Percentiles rank a stretch among this genome's conserved stretches.
phyloP scores from a whole-genome alignment of 1,140 invertebrate species.

The Drosophila punjabiensis region DNA sequence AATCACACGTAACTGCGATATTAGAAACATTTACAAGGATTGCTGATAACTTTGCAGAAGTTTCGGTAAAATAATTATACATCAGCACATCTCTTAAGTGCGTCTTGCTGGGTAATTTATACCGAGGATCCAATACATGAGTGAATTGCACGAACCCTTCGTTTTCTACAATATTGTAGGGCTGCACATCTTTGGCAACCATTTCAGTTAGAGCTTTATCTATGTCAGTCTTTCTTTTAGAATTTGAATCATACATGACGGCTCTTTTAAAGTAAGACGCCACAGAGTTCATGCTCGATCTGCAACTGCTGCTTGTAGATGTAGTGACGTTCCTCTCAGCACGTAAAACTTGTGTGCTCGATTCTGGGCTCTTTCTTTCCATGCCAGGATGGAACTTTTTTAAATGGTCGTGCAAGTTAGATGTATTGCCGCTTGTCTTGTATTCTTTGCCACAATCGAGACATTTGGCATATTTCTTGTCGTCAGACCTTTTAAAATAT shows the following conservation, averaged over 20 bases:
- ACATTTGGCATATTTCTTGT: no score
- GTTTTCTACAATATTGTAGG: background rate
- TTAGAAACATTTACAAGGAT: background rate
- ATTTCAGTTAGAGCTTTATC: no score
- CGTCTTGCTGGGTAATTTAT: background rate
- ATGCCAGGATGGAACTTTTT: slow-evolving; percentile 64
- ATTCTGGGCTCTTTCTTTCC: background rate
- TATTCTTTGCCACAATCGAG: no score
- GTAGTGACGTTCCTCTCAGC: background rate
- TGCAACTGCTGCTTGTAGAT: background rate
- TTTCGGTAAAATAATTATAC: background rate
- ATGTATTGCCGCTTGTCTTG: no score
- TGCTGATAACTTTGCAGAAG: background rate
- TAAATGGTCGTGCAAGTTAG: no score
- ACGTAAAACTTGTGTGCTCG: slow-evolving; percentile 64
- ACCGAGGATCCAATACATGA: background rate
- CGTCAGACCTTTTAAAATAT: no score
- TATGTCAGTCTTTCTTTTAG: background rate
- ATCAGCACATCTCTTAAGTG: background rate
- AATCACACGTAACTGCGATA: background rate
- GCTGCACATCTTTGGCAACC: background rate
- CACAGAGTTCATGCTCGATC: background rate
- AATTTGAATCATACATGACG: background rate
- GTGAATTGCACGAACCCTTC: background rate
- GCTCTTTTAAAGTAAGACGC: background rate